phyloP scores from a whole-genome alignment of 2,797 vertebrate species.

The Poeciliopsis presidionis region DNA sequence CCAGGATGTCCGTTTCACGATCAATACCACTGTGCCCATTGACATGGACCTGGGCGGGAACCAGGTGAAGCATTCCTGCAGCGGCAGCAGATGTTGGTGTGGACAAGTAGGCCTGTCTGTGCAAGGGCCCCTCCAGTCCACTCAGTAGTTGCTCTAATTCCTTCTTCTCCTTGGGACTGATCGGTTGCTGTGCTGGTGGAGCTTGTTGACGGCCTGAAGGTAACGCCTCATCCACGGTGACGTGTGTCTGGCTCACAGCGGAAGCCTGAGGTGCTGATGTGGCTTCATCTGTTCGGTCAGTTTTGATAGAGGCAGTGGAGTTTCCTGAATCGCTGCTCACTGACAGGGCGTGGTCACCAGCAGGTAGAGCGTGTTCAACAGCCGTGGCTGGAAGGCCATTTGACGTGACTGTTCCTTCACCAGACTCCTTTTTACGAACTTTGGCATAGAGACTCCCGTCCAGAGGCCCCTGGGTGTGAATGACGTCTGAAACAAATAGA shows the following conservation, averaged over 20 bases:
- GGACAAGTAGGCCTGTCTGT: constrained; percentile 75
- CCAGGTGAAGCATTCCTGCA: constrained; percentile 84
- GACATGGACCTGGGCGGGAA: constrained; percentile 95
- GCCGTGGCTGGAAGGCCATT: constrained; percentile 81
- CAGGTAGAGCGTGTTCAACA: constrained; percentile 73
- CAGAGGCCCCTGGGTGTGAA: constrained; percentile 94
- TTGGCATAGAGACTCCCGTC: constrained; percentile 98
- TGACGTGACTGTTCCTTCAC: constrained; percentile 83
- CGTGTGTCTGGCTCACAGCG: constrained; percentile 69
- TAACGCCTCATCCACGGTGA: constrained; percentile 45
- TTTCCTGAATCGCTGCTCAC: constrained; percentile 98
- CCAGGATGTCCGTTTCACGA: constrained; percentile 96
- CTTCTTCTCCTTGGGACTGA: constrained; percentile 88
- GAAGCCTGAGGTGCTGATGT: constrained; percentile 49
- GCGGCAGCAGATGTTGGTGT: constrained; percentile 60
- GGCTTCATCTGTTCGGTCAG: constrained; percentile 93
- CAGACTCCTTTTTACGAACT: constrained; percentile 96
- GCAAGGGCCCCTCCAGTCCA: constrained; percentile 88
- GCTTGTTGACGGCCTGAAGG: constrained; percentile 22
- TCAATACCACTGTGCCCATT: constrained; percentile 87
- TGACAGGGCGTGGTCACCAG: constrained; percentile 92
- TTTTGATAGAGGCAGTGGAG: constrained; percentile 97
- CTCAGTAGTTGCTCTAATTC: constrained; percentile 96
- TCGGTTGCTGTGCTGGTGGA: constrained; percentile 65
- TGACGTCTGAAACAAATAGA: constrained; percentile 82